Percentiles rank a stretch among this genome's conserved stretches.
These are phyloP conservation scores for Heliconius ethilla DNA, from an alignment of 2,888 invertebrate species.

Conservation along the genomic window DNA sequence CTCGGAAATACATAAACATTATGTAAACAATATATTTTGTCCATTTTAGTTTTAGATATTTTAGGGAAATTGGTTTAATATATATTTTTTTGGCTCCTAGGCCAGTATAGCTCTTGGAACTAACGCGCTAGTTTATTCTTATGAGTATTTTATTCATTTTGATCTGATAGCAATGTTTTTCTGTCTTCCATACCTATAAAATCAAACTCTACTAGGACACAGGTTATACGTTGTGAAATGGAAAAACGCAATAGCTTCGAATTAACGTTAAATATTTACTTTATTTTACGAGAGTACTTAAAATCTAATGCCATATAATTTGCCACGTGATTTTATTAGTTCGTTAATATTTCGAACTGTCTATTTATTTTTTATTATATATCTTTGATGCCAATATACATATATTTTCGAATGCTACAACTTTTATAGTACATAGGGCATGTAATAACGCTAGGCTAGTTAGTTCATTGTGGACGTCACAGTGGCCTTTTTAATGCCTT, in stretches of 20 bases:
- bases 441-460: constrained; percentile 69
- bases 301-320: constrained; percentile 80
- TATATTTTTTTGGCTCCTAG: constrained; percentile 65
- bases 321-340: constrained; percentile 78
- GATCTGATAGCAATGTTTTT: constrained; percentile 79
- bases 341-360: constrained; percentile 77
- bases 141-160: constrained; percentile 61
- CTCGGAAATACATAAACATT: constrained; percentile 70
- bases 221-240: constrained; percentile 31
- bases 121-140: constrained; percentile 57
- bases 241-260: constrained; percentile 50
- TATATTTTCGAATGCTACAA: constrained; percentile 59
- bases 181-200: constrained; percentile 73
- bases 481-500: constrained; percentile 77
- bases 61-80: constrained; percentile 72
- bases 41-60: constrained; percentile 71
- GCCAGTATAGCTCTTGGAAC: constrained; percentile 68
- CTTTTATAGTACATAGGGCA: constrained; percentile 65
- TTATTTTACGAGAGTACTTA: constrained; percentile 72
- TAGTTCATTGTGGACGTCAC: constrained; percentile 74
- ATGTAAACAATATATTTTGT: constrained; percentile 60
- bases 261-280: constrained; percentile 55
- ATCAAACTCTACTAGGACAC: constrained; percentile 39
- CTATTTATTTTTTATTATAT: constrained; percentile 67
- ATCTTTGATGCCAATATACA: constrained; percentile 63